These are phyloP conservation scores for Epinephelus coioides DNA, from an alignment of 2,797 vertebrate species.

Conservation along the genomic window DNA sequence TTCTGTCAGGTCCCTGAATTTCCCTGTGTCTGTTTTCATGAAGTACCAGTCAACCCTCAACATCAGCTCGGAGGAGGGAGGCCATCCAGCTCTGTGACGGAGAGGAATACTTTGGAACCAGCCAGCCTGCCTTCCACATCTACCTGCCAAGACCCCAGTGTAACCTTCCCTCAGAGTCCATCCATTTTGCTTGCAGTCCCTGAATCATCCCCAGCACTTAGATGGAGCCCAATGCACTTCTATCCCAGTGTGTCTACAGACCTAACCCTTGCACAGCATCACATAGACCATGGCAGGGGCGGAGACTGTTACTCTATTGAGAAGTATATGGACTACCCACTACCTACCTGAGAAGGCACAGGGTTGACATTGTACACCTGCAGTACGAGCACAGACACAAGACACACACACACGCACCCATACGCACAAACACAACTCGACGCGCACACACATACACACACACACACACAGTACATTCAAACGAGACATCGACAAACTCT, in stretches of 20 bases:
- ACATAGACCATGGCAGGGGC: conserved; percentile 71
- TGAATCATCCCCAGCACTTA: conserved; percentile 60
- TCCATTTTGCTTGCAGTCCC: conserved; percentile 41
- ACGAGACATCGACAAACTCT: conserved; percentile 54
- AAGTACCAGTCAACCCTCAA: conserved; percentile 59
- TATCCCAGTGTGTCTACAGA: conserved; percentile 49
- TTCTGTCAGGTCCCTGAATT: conserved; percentile 56
- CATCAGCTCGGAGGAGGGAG: conserved; percentile 60
- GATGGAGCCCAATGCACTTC: conserved; percentile 61
- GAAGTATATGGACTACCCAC: conserved; percentile 61
- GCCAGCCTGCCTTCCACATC: conserved; percentile 71
- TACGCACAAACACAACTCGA: conserved; percentile 7
- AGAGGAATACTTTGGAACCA: conserved; percentile 58
- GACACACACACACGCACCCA: conserved; percentile 33
- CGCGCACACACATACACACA: conserved; percentile 1
- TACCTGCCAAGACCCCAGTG: conserved; percentile 62
- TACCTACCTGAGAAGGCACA: conserved; percentile 66
- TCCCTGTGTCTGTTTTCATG: conserved; percentile 62
- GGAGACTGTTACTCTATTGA: conserved; percentile 74
- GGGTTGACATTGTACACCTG: conserved; percentile 68
- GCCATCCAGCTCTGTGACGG: conserved; percentile 41
- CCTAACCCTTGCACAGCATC: conserved; percentile 58
- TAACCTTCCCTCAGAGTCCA: conserved; percentile 57
- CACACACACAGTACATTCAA: conserved; percentile 50
- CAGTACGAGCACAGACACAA: conserved; percentile 68